Evolutionary conservation across 1,140 invertebrate species (phyloP).

Genomic region (Metopolophium dirhodum): DNA sequence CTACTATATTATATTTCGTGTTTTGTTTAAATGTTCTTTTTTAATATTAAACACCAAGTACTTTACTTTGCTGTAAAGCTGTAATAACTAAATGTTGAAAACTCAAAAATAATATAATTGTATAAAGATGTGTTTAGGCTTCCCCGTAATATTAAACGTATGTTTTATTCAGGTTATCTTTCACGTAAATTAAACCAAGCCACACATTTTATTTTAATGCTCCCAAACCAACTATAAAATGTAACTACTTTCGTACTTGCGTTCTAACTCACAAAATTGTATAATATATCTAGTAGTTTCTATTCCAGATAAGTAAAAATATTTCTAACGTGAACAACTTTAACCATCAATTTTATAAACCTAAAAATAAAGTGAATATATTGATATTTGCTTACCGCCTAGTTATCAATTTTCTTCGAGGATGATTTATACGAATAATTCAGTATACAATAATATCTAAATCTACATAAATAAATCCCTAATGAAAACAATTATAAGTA

Average conservation of each 20-base stretch:
- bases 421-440: not conserved
- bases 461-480: not conserved
- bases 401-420: too few relatives aligned
- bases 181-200: not conserved
- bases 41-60: not conserved
- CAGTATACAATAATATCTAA: not conserved
- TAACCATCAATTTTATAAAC: not conserved
- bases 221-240: conserved; percentile 28
- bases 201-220: conserved; percentile 9
- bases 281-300: not conserved
- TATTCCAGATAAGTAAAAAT: not conserved
- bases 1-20: not conserved
- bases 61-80: not conserved
- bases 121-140: not conserved
- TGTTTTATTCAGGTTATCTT: not conserved
- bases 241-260: not conserved
- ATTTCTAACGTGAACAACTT: conserved; percentile 29
- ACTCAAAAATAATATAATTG: not conserved
- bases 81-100: not conserved
- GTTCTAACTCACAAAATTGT: not conserved
- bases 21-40: not conserved
- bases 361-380: not conserved
- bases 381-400: not conserved
- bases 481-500: not conserved
- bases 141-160: not conserved